Base-by-base conservation (phyloP, 1,140 invertebrate genomes). In the Pseudachorutes palmiensis region DNA sequence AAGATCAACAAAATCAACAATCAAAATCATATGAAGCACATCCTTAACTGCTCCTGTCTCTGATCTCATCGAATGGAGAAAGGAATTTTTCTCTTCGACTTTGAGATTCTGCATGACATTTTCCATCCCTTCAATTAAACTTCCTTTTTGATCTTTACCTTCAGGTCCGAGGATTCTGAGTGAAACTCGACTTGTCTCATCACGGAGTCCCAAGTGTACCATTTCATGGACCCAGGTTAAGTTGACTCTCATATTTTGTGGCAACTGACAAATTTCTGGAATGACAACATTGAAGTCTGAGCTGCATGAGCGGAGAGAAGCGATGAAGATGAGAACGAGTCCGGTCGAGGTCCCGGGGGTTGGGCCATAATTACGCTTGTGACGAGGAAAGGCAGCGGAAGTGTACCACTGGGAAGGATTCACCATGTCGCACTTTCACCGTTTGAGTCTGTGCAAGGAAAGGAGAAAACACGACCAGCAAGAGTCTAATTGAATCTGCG, bases 261-360 rank as follows among this genome's bases (percentile, higher is more conserved):
- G 48, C 9, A 71, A 45, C 28, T 55, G 67, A 33, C 72, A 74
- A 57, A 71, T 69, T 68, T 74, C 72, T 19, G 72, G 70, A 26
- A 74, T 65, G 41, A 74, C 57, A 3, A 74, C 67, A 55, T 74
- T 71, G 45, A 70, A 74, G 58, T 74, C 70, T 1, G 72, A 74
- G 41, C 48, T 71, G 41, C 69, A 71, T 33, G 36, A 59, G 26
- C 55, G 60, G 28, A 31, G 62, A 22, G 32, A 62, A 45, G 33
- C 22, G 2, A 65, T 41, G n/a, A 69, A 55, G 49, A 68, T 28
- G 48, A 66, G 19, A 14, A 32, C 33, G 22, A 45, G 57, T 32
- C 57, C 30, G 24, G n/a, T 32, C 62, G 24, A 64, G 1, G 26
- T 26, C 19, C 36, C 19, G 36, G 9, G 9, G 9, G 19, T 14